Conservation (phyloP, 2,888 invertebrate species). For the Augiades crinisus region DNA sequence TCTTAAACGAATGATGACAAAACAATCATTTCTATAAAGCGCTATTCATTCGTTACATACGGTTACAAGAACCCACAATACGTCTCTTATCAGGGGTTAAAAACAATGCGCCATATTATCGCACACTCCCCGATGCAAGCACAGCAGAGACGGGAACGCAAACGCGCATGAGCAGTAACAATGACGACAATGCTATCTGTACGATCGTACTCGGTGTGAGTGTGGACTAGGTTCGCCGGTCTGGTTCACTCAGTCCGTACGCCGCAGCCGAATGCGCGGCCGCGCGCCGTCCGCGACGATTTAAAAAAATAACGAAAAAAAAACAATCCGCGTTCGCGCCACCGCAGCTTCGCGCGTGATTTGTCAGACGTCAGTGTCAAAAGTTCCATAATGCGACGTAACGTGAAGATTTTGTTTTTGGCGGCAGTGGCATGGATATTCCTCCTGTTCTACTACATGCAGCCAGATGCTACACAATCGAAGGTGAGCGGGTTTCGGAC, state of each 20-base stretch:
- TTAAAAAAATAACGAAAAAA: conserved; percentile 42
- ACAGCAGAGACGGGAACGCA: conserved; percentile 21
- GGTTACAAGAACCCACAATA: background rate
- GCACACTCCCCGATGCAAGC: conserved; percentile 32
- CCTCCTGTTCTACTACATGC: conserved; percentile 72
- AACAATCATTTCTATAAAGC: too few relatives aligned
- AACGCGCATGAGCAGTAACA: conserved; percentile 64
- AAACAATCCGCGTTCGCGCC: conserved; percentile 20
- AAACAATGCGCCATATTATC: conserved; percentile 30
- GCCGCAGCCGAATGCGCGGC: conserved; percentile 69
- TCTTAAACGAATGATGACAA: too few relatives aligned
- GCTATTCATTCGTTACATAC: too few relatives aligned
- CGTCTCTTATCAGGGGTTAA: conserved; percentile 28
- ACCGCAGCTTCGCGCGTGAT: conserved; percentile 36
- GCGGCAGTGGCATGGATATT: conserved; percentile 71
- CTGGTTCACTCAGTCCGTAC: conserved; percentile 54
- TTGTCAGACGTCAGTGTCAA: conserved; percentile 28
- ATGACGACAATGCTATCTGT: conserved; percentile 37
- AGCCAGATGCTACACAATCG: conserved; percentile 60
- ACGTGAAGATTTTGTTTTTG: conserved; percentile 69
- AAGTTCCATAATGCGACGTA: conserved; percentile 59
- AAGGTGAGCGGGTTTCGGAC: conserved; percentile 49
- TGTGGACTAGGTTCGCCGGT: conserved; percentile 33
- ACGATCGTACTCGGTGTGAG: conserved; percentile 6
- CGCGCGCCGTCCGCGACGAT: conserved; percentile 61